Evolutionary conservation across 2,113 vertebrate species (phyloP), one percentile per base, ranked within the genome.

Genomic region (Halichoerus grypus): DNA sequence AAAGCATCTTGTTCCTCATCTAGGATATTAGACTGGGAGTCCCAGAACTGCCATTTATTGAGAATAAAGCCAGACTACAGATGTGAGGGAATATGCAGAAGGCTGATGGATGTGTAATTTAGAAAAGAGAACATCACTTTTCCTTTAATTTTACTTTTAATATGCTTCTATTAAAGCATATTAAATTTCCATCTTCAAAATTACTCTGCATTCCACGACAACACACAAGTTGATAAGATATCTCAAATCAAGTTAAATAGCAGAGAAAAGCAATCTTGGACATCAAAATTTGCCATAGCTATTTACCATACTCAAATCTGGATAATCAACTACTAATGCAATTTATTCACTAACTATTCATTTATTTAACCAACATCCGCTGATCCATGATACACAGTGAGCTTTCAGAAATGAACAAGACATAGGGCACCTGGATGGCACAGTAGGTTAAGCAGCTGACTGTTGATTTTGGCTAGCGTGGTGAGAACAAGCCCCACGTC

Each of bases 11-110:
- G 92, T 80, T 96, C n/a, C 57, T 96, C 96, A 81, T 92, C 83
- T 65, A 93, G 92, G 69, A 95, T 98, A 97, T 97, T 95, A 81
- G 86, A 80, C 10, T 93, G 96, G 93, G 91, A 97, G 95, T 92
- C 96, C 90, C 97, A 96, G 67, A 89, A 26, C 74, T 71, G 55
- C 26, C 33, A 0, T 94, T 95, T 95, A 74, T 61, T 76, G 91
- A 94, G 94, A 65, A 63, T 87, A 79, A 96, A 81, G 3, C 67
- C 91, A 95, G 88, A 59, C 19, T 53, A 33, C 95, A 96, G 92
- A 96, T 90, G 82, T 71, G 79, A 80, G 57, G 59, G 33, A 16
- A 57, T 72, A 61, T 5, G n/a, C 8, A 65, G 15, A 74, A 94
- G 93, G 53, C 63, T 11, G 71, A 51, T 46, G 59, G 24, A 18